Percentiles rank a stretch among this genome's conserved stretches.
phyloP scores from a whole-genome alignment of 2,797 vertebrate species.

The Onychomys torridus region DNA sequence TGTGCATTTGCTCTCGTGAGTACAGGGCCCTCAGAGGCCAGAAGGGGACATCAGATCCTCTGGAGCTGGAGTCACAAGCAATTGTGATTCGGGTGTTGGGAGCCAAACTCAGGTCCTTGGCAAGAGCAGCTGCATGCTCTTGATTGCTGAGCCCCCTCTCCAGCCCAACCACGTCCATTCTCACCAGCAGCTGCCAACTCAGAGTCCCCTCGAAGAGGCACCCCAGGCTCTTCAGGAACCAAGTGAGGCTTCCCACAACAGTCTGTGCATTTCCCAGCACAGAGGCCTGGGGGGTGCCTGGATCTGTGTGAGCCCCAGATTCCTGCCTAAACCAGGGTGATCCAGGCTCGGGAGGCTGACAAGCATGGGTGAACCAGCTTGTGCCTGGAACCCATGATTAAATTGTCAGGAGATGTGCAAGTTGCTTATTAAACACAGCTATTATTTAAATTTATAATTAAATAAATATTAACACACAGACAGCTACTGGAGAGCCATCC shows the following conservation, averaged over 20 bases:
- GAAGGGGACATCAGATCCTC: neutral
- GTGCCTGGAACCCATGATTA: neutral
- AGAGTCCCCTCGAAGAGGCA: neutral
- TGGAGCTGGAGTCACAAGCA: neutral
- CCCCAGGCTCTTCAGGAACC: neutral
- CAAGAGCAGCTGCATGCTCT: neutral
- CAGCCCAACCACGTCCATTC: neutral
- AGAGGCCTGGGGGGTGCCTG: neutral
- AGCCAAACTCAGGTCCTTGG: neutral
- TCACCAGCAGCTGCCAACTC: neutral
- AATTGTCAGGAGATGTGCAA: neutral
- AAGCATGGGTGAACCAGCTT: neutral
- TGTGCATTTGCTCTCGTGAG: neutral
- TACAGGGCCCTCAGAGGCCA: neutral
- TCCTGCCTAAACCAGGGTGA: neutral
- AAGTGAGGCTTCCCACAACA: neutral
- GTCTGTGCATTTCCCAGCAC: neutral
- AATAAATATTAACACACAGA: neutral
- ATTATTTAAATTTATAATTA: conserved; percentile 9
- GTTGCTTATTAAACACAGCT: neutral
- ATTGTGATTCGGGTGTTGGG: neutral
- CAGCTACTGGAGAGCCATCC: neutral
- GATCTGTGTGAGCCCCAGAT: neutral
- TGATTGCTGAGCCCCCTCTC: neutral
- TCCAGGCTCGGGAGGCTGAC: neutral